These are phyloP conservation scores for Philantomba maxwellii DNA, from an alignment of 2,113 vertebrate genomes.

Conservation along the genomic window DNA sequence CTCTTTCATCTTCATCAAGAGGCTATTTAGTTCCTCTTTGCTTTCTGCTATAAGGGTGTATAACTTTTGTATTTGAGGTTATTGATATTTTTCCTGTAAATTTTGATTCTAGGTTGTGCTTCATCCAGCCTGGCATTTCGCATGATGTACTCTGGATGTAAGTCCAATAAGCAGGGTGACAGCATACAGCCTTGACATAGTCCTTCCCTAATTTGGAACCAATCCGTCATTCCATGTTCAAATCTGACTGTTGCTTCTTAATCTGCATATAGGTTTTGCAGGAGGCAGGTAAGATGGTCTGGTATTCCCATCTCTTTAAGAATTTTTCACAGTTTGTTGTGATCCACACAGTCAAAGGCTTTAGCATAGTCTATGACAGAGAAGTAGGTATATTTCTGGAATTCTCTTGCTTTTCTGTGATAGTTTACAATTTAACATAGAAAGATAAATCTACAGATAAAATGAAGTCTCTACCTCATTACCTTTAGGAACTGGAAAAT, in stretches of 20 bases:
- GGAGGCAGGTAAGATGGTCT: background rate
- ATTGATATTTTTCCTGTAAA: background rate
- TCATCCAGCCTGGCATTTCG: rapidly evolving
- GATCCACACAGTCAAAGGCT: background rate
- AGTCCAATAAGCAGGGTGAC: background rate
- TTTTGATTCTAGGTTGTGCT: background rate
- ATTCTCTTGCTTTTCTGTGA: background rate
- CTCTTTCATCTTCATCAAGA: background rate
- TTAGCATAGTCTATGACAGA: background rate
- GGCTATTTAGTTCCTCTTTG: too few species aligned
- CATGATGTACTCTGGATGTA: background rate
- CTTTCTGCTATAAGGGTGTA: too few species aligned
- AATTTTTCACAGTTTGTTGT: background rate
- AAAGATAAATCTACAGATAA: background rate
- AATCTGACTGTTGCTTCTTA: background rate
- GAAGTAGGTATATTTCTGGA: background rate
- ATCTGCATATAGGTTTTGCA: background rate
- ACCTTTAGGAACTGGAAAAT: background rate
- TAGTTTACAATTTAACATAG: background rate
- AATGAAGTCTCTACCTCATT: background rate
- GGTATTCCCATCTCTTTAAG: background rate
- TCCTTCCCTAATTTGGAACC: background rate
- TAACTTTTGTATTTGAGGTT: background rate
- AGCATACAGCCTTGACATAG: background rate
- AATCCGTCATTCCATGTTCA: rapidly evolving